Evolutionary conservation across 1,140 invertebrate genomes (phyloP).

Genomic region (Sweltsa coloradensis): DNA sequence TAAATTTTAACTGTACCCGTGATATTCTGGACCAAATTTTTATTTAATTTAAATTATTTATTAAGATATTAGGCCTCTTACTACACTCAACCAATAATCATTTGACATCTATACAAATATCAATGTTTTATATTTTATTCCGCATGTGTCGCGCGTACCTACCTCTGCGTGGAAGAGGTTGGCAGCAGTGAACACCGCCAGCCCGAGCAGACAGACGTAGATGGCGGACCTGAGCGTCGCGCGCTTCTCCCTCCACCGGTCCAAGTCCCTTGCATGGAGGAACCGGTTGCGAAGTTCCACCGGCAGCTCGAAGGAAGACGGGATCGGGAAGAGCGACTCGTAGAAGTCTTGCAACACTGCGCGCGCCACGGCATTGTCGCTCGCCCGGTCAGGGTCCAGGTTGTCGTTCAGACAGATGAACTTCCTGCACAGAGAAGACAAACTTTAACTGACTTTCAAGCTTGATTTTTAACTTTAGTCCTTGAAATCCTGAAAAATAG

Average conservation of each 20-base stretch:
- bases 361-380: slow-evolving; percentile 55
- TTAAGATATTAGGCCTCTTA: no score
- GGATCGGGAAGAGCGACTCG: slow-evolving; percentile 56
- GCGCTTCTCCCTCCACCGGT: slow-evolving; percentile 36
- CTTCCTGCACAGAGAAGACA: slow-evolving; percentile 39
- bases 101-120: no score
- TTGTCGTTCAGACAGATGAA: slow-evolving; percentile 83
- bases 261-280: slow-evolving; percentile 45
- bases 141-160: no score
- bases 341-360: slow-evolving; percentile 66
- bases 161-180: slow-evolving; percentile 11
- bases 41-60: no score
- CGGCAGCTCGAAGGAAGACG: slow-evolving; percentile 62
- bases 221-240: not conserved
- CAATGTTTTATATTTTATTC: no score
- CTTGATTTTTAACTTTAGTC: no score
- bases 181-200: slow-evolving; percentile 2
- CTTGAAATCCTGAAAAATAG: no score
- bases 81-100: no score
- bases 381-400: slow-evolving; percentile 44
- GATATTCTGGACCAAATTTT: no score
- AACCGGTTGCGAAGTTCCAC: slow-evolving; percentile 58
- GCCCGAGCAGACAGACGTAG: not conserved
- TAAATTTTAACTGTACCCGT: no score
- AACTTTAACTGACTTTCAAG: not conserved